phyloP scores from a whole-genome alignment of 1,140 invertebrate genomes.

The Heliconius melpomene region DNA sequence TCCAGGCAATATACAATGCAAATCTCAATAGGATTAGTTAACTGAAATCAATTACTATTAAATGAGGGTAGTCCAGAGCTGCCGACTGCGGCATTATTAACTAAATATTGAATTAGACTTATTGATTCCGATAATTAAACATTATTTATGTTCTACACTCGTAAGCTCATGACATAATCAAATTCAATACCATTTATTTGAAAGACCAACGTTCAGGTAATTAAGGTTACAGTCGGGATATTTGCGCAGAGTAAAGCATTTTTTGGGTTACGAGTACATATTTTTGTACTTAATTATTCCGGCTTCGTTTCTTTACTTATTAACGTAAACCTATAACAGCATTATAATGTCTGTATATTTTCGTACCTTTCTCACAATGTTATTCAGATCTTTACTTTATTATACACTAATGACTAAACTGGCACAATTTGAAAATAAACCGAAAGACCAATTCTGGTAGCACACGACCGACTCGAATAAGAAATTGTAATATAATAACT shows the following conservation, averaged over 20 bases:
- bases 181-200: not conserved
- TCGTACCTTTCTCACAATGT: not conserved
- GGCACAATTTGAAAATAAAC: not conserved
- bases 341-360: not conserved
- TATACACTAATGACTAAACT: not conserved
- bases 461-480: slow-evolving; percentile 7
- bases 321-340: not conserved
- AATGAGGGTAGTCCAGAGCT: not conserved
- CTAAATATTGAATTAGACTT: slow-evolving; percentile 12
- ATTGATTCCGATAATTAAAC: not conserved
- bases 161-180: slow-evolving; percentile 4
- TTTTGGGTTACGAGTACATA: slow-evolving; percentile 7
- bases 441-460: not conserved
- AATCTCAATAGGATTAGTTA: slow-evolving; percentile 8
- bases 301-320: not conserved
- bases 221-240: slow-evolving; percentile 46
- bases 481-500: slow-evolving; percentile 18
- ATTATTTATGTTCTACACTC: slow-evolving; percentile 1
- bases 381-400: not conserved
- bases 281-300: slow-evolving; percentile 6
- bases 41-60: slow-evolving; percentile 15
- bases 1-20: not conserved
- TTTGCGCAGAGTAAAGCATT: slow-evolving; percentile 38
- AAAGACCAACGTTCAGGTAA: slow-evolving; percentile 47
- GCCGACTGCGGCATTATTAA: slow-evolving; percentile 2